phyloP scores from a whole-genome alignment of 2,888 invertebrate genomes.

The Meteorus colon region DNA sequence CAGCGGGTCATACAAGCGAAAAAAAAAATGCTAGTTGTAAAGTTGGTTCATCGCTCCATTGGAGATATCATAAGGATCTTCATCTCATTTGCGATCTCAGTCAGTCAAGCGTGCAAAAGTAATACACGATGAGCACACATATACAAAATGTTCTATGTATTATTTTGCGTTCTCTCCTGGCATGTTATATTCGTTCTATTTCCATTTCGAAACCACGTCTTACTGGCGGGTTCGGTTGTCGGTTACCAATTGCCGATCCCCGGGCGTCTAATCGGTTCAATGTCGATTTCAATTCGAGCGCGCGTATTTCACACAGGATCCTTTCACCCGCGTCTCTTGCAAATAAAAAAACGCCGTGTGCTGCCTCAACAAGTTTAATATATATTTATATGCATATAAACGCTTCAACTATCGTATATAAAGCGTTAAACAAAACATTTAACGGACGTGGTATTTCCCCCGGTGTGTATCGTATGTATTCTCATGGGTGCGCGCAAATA shows the following conservation, averaged over 20 bases:
- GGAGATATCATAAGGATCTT: slow-evolving; percentile 11
- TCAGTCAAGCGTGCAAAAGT: not conserved
- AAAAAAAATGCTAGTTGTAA: slow-evolving; percentile 12
- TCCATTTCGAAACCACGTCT: slow-evolving; percentile 27
- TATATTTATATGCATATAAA: not conserved
- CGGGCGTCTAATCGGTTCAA: slow-evolving; percentile 55
- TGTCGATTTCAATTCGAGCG: slow-evolving; percentile 48
- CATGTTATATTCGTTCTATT: slow-evolving; percentile 23
- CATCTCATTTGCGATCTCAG: not conserved
- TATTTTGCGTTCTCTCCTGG: not conserved
- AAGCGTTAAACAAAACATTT: slow-evolving; percentile 9
- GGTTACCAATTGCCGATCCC: slow-evolving; percentile 24
- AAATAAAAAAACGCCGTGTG: not conserved
- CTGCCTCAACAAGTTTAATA: not conserved
- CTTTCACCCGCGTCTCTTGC: slow-evolving; percentile 44
- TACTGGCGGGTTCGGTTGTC: slow-evolving; percentile 29
- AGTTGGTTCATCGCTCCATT: not conserved
- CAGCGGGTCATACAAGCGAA: slow-evolving; percentile 6
- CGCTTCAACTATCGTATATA: not conserved
- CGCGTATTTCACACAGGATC: slow-evolving; percentile 29
- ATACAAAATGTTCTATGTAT: not conserved
- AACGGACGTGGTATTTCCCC: not conserved
- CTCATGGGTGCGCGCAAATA: not conserved
- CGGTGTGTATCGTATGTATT: not conserved
- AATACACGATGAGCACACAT: not conserved